These are phyloP conservation scores for Synergus japonicus DNA, from an alignment of 2,888 invertebrate species.

Conservation along the genomic window DNA sequence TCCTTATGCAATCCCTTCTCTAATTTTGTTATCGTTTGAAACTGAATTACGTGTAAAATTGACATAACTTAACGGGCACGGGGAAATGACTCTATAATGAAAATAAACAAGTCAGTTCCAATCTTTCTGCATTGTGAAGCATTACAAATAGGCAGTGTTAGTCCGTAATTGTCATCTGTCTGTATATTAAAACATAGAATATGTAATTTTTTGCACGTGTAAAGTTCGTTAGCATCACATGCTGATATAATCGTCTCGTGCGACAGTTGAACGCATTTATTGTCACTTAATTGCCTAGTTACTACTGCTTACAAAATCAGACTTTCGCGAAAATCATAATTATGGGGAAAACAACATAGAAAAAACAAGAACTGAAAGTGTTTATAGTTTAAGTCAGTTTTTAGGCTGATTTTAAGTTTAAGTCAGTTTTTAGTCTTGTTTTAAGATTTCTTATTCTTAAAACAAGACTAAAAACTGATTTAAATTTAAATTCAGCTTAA, in stretches of 20 bases:
- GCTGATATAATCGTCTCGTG: conserved; percentile 2
- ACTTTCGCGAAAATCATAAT: conserved; percentile 5
- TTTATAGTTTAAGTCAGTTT: too few species aligned
- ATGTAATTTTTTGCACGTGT: background rate
- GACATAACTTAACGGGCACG: too few species aligned
- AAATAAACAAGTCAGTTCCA: background rate
- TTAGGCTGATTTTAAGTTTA: too few species aligned
- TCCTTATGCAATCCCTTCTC: background rate
- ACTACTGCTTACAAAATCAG: background rate
- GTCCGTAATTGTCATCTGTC: background rate
- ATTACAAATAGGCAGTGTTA: background rate
- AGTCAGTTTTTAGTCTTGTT: too few species aligned
- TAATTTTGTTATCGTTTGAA: background rate
- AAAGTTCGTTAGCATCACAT: background rate
- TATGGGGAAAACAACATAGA: background rate
- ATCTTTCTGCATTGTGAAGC: background rate
- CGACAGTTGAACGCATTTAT: background rate
- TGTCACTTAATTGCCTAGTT: background rate
- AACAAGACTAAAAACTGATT: too few species aligned
- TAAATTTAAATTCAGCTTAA: too few species aligned
- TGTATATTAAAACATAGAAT: background rate
- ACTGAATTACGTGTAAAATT: background rate
- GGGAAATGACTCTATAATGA: background rate
- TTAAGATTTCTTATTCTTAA: too few species aligned
- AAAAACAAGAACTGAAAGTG: too few species aligned